phyloP scores from a whole-genome alignment of 2,113 vertebrate species.

The Chaetura pelagica region DNA sequence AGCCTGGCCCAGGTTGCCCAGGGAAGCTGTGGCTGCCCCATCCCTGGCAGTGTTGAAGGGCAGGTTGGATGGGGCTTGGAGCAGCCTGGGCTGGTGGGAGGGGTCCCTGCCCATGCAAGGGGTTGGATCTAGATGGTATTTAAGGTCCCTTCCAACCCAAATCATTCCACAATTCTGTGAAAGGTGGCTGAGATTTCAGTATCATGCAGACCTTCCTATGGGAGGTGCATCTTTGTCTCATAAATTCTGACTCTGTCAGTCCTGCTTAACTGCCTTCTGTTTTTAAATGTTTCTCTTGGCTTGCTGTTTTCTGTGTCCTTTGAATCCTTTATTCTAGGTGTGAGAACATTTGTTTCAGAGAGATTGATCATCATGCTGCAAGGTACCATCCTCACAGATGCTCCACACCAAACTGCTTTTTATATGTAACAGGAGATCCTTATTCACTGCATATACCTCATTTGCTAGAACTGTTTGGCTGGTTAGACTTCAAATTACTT shows the following conservation, averaged over 20 bases:
- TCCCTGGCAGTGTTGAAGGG: too few relatives aligned
- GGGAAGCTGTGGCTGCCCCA: too few relatives aligned
- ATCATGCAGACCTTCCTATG: neutral
- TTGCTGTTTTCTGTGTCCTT: neutral
- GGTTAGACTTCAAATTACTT: neutral
- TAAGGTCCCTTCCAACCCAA: too few relatives aligned
- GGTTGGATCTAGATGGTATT: too few relatives aligned
- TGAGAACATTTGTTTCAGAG: neutral
- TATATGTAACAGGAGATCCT: neutral
- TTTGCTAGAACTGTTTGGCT: neutral
- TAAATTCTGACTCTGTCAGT: neutral
- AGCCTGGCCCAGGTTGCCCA: too few relatives aligned
- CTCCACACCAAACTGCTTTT: neutral
- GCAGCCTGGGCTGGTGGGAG: too few relatives aligned
- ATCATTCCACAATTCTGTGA: neutral
- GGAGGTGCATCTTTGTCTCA: neutral
- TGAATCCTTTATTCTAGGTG: neutral
- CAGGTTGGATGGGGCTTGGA: too few relatives aligned
- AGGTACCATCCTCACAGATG: neutral
- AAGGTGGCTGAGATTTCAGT: neutral
- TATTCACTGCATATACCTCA: neutral
- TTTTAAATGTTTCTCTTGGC: neutral
- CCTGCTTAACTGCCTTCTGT: neutral
- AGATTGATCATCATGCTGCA: accelerated
- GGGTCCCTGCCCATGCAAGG: too few relatives aligned